These are phyloP conservation scores for Drosophila niveifrons DNA, from an alignment of 2,888 invertebrate species.

Conservation along the genomic window DNA sequence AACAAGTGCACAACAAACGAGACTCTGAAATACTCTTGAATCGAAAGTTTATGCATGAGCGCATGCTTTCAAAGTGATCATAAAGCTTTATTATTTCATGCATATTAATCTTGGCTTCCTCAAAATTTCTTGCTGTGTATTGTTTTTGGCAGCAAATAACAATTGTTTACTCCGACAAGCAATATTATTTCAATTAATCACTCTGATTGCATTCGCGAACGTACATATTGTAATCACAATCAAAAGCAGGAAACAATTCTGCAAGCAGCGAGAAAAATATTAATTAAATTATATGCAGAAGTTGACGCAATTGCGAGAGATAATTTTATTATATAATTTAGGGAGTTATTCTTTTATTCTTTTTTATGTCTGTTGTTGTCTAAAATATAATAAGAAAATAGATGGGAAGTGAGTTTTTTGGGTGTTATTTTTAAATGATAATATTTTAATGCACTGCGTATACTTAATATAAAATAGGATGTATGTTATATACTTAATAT, in stretches of 20 bases:
- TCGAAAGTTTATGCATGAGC: not conserved
- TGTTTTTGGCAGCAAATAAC: not conserved
- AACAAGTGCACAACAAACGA: constrained; percentile 7
- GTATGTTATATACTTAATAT: constrained; percentile 5
- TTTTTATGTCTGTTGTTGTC: no score
- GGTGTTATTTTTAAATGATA: no score
- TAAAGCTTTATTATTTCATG: not conserved
- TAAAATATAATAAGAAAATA: no score
- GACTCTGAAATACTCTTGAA: constrained; percentile 12
- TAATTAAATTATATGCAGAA: not conserved
- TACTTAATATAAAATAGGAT: no score
- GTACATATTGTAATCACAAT: not conserved
- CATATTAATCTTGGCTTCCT: not conserved
- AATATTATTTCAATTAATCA: not conserved
- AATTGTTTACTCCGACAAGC: not conserved
- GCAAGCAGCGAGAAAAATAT: not conserved
- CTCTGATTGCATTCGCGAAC: not conserved
- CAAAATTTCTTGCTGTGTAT: not conserved
- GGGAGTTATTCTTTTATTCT: no score
- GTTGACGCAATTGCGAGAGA: no score
- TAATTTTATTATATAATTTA: no score
- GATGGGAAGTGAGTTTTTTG: no score
- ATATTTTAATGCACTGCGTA: no score
- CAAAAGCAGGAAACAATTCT: constrained; percentile 1
- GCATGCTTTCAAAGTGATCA: not conserved